phyloP scores from a whole-genome alignment of 2,888 invertebrate species.

The Parnassius apollo region DNA sequence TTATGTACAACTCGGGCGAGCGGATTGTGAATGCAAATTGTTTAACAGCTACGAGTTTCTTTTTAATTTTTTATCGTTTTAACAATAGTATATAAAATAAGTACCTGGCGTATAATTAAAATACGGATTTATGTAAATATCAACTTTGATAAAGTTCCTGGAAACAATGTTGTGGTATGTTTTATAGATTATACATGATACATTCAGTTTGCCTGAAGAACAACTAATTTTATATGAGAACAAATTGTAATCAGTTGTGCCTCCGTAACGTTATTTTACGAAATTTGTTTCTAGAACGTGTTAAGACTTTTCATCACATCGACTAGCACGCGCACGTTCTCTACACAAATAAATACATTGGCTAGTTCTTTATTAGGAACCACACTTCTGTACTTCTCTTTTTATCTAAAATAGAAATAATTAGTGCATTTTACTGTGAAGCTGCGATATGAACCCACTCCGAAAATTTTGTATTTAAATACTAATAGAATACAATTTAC shows the following conservation, averaged over 20 bases:
- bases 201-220: constrained; percentile 32
- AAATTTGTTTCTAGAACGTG: constrained; percentile 8
- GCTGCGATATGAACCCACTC: constrained; percentile 32
- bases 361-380: constrained; percentile 33
- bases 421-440: constrained; percentile 34
- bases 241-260: constrained; percentile 34
- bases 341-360: constrained; percentile 12
- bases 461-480: no score
- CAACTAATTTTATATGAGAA: constrained; percentile 39
- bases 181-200: constrained; percentile 42
- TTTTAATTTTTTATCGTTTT: constrained; percentile 12
- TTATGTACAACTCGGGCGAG: constrained; percentile 4
- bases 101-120: constrained; percentile 38
- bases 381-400: constrained; percentile 34
- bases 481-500: no score
- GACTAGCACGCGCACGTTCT: neutral
- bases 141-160: constrained; percentile 58
- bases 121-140: constrained; percentile 23
- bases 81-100: constrained; percentile 35
- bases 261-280: neutral
- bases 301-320: constrained; percentile 4
- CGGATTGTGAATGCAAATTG: constrained; percentile 10
- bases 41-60: constrained; percentile 3
- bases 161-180: constrained; percentile 58
- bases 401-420: constrained; percentile 32